Evolutionary conservation across 1,140 invertebrate genomes (phyloP).

Genomic region (Drosophila ercepeae): DNA sequence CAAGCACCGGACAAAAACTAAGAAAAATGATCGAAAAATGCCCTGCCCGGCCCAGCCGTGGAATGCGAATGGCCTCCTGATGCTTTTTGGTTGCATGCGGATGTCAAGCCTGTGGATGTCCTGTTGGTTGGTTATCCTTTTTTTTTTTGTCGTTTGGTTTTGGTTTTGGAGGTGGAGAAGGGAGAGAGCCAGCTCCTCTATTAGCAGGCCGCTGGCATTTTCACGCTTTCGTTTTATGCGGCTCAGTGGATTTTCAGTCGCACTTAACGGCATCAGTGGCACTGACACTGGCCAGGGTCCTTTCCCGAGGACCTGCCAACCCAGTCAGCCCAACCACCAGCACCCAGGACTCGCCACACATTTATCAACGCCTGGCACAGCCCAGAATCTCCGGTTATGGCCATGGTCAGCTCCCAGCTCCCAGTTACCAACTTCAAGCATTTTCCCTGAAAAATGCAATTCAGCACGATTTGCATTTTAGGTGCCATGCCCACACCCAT

Average conservation of each 20-base stretch:
- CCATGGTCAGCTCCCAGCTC: constrained; percentile 21
- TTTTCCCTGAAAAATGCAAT: constrained; percentile 65
- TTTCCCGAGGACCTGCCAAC: background rate
- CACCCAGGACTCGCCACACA: constrained; percentile 37
- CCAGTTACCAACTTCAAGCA: constrained; percentile 7
- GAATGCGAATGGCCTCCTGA: constrained; percentile 1
- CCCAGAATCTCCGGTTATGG: constrained; percentile 32
- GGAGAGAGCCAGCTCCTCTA: constrained; percentile 31
- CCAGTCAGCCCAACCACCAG: background rate
- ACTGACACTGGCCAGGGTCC: constrained; percentile 32
- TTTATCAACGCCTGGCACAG: constrained; percentile 70
- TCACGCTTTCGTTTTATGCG: constrained; percentile 73
- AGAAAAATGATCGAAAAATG: constrained; percentile 50
- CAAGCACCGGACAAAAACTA: constrained; percentile 37
- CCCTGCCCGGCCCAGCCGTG: constrained; percentile 14
- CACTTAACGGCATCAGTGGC: constrained; percentile 64
- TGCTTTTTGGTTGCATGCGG: constrained; percentile 4
- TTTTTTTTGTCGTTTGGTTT: background rate
- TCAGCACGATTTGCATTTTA: constrained; percentile 75
- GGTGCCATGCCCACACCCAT: background rate
- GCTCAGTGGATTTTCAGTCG: constrained; percentile 69
- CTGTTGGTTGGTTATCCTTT: background rate
- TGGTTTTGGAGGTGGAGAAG: background rate
- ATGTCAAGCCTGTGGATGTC: constrained; percentile 5
- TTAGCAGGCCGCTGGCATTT: constrained; percentile 67